Percentiles rank a stretch among this genome's conserved stretches.
Evolutionary conservation across 1,140 invertebrate genomes (phyloP).

Genomic region (Calephelis virginiensis): DNA sequence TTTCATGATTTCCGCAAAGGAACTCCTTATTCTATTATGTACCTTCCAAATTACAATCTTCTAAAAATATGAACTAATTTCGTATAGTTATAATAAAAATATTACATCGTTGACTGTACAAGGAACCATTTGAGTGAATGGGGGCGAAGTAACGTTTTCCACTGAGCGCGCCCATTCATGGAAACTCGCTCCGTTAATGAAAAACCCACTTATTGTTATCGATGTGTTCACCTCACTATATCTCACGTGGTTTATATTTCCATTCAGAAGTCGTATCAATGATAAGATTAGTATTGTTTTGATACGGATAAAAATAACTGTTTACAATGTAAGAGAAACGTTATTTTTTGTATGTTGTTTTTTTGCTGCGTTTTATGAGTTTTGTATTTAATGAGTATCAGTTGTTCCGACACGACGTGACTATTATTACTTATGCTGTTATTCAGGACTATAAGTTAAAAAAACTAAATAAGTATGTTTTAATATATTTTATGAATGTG

Average conservation of each 20-base stretch:
- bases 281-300: constrained; percentile 34
- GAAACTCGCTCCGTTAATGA: constrained; percentile 71
- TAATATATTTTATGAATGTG: no score
- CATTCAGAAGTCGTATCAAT: constrained; percentile 46
- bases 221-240: constrained; percentile 31
- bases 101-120: constrained; percentile 14
- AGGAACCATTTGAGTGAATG: constrained; percentile 42
- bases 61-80: no score
- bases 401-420: no score
- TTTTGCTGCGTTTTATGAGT: background rate
- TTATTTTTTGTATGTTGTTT: background rate
- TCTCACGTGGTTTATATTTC: constrained; percentile 43
- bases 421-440: no score
- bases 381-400: background rate
- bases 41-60: no score
- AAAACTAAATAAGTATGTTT: no score
- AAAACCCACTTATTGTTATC: constrained; percentile 70
- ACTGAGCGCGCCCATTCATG: constrained; percentile 68
- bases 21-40: no score
- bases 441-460: no score
- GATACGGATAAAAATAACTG: constrained; percentile 17
- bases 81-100: background rate
- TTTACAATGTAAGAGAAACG: background rate
- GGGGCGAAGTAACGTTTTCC: constrained; percentile 60
- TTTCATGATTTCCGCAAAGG: no score